Conservation (phyloP, 53 echinoderm and acorn worm species). For the Astropecten irregularis region DNA sequence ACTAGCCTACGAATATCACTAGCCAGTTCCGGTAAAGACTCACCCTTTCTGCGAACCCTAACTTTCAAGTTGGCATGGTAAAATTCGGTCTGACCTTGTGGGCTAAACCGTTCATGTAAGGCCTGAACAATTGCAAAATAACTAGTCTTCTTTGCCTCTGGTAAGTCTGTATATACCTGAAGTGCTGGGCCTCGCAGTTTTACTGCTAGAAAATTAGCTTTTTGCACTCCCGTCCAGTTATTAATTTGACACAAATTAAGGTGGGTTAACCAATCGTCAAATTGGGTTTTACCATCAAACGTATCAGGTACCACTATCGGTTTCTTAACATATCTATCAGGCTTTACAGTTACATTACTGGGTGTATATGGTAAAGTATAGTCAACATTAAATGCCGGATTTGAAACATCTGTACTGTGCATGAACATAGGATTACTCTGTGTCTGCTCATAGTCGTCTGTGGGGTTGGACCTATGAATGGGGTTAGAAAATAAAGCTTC, state of each 20-base stretch:
- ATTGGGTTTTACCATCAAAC: slow-evolving; percentile 10
- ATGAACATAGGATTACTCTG: no score
- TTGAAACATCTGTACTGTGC: no score
- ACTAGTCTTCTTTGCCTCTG: not conserved
- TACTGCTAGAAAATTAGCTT: slow-evolving; percentile 5
- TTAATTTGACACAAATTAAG: slow-evolving; percentile 38
- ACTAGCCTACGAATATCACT: slow-evolving; percentile 31
- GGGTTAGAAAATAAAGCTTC: no score
- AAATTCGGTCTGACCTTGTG: not conserved
- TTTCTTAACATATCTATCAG: not conserved
- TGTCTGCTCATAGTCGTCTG: no score
- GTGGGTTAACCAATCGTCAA: slow-evolving; percentile 20
- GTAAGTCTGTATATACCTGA: slow-evolving; percentile 17
- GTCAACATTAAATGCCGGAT: no score
- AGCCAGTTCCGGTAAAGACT: slow-evolving; percentile 2
- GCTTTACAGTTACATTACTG: no score
- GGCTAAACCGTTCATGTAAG: not conserved
- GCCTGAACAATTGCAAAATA: not conserved
- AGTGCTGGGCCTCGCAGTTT: slow-evolving; percentile 16
- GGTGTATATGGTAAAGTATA: no score
- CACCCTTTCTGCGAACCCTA: slow-evolving; percentile 8
- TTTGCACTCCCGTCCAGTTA: slow-evolving; percentile 5
- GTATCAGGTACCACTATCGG: slow-evolving; percentile 8
- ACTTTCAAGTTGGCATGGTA: not conserved
- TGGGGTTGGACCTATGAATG: no score